Percentiles rank a stretch among this genome's conserved stretches.
Conservation (phyloP, 2,797 vertebrate genomes). For the Esox masquinongy region DNA sequence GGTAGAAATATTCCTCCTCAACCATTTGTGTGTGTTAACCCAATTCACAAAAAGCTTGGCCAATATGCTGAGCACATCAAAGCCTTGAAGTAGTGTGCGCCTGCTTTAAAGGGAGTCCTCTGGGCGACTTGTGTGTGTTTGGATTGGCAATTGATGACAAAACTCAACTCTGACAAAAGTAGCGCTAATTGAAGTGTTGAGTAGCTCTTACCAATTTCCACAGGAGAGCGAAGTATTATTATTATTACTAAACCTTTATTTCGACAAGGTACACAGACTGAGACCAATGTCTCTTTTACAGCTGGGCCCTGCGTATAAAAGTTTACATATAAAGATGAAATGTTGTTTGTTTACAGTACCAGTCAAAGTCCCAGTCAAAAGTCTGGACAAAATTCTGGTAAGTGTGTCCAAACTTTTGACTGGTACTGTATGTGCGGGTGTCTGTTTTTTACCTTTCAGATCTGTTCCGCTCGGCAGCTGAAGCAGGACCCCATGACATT, state of each 20-base stretch:
- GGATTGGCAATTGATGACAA: not conserved
- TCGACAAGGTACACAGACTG: too few species aligned
- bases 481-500: slow-evolving; percentile 78
- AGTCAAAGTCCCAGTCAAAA: too few species aligned
- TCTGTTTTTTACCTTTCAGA: slow-evolving; percentile 55
- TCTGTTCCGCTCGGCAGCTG: slow-evolving; percentile 77
- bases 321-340: too few species aligned
- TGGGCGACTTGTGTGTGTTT: not conserved
- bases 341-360: too few species aligned
- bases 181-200: not conserved
- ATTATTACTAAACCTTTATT: too few species aligned
- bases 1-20: not conserved
- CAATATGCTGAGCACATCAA: not conserved
- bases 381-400: too few species aligned
- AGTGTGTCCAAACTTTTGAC: too few species aligned
- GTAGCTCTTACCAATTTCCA: too few species aligned
- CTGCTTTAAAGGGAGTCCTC: not conserved
- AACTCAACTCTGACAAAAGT: not conserved
- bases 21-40: not conserved
- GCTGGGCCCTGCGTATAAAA: too few species aligned
- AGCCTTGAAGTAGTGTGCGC: not conserved
- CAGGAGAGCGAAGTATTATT: too few species aligned
- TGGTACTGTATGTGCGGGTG: not conserved
- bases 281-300: too few species aligned
- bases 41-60: not conserved